A percentile compares a stretch with the other conserved stretches of the same genome.
Evolutionary conservation across 2,797 vertebrate species (phyloP).

Genomic region (Anabacerthia variegaticeps): DNA sequence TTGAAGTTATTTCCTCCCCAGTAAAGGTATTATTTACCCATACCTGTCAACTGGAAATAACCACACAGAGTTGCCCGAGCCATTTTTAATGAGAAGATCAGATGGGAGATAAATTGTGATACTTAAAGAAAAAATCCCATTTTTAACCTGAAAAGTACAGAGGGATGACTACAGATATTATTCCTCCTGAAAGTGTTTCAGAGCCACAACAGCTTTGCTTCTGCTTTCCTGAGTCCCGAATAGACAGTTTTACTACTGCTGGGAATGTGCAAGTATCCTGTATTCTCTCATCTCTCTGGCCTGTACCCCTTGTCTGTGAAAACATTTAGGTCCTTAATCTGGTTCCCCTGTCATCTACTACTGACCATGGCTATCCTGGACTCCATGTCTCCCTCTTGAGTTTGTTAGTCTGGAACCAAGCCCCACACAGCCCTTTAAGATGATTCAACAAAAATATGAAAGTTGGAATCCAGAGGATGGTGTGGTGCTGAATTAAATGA

Average conservation of each 20-base stretch:
- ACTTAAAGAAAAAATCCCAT: background rate
- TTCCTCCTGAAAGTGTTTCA: background rate
- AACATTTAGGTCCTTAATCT: background rate
- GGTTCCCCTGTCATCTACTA: background rate
- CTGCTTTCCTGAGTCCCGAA: background rate
- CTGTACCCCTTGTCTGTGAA: background rate
- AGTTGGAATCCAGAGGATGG: background rate
- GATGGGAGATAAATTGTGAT: background rate
- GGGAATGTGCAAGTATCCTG: background rate
- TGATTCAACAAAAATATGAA: background rate
- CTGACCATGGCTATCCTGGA: background rate
- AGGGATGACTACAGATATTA: background rate
- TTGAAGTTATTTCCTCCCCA: background rate
- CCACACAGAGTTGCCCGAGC: background rate
- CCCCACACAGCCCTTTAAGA: background rate
- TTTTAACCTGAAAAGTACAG: background rate
- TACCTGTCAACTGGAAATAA: background rate
- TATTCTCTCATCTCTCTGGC: background rate
- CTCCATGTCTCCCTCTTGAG: background rate
- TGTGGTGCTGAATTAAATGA: background rate
- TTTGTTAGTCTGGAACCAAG: background rate
- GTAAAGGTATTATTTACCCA: background rate
- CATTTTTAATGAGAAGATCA: background rate
- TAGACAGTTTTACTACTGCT: background rate
- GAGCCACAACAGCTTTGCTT: background rate